Percentiles rank a stretch among this genome's conserved stretches.
phyloP scores from a whole-genome alignment of 2,888 invertebrate genomes.

The Abscondita cerata region DNA sequence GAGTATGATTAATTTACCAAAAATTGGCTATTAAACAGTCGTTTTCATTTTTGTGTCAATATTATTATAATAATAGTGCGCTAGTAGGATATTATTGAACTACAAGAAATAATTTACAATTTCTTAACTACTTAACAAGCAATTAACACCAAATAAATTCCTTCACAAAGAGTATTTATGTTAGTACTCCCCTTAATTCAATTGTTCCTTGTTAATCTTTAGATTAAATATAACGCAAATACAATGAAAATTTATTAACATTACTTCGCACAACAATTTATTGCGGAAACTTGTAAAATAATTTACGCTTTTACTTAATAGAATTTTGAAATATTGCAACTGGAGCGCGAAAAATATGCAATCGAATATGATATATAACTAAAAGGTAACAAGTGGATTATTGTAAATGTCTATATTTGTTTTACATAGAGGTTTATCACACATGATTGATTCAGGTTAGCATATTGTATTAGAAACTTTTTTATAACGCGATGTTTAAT shows the following conservation, averaged over 20 bases:
- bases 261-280: background rate
- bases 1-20: no score
- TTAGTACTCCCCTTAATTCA: background rate
- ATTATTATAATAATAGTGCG: no score
- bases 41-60: no score
- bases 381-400: no score
- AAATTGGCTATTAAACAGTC: no score
- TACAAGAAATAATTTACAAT: no score
- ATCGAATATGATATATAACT: background rate
- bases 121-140: background rate
- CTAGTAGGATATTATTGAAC: no score
- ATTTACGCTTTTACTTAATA: conserved; percentile 5
- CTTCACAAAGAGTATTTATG: background rate
- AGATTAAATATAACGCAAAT: background rate
- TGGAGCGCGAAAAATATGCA: conserved; percentile 5
- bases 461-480: no score
- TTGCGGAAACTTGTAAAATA: background rate
- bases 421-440: no score
- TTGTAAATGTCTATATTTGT: no score
- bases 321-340: background rate
- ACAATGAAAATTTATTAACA: conserved; percentile 1
- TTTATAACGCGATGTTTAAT: no score
- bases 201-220: background rate
- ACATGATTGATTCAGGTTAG: no score
- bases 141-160: conserved; percentile 5